phyloP scores from a whole-genome alignment of 2,113 vertebrate species.

The Ranitomeya imitator region DNA sequence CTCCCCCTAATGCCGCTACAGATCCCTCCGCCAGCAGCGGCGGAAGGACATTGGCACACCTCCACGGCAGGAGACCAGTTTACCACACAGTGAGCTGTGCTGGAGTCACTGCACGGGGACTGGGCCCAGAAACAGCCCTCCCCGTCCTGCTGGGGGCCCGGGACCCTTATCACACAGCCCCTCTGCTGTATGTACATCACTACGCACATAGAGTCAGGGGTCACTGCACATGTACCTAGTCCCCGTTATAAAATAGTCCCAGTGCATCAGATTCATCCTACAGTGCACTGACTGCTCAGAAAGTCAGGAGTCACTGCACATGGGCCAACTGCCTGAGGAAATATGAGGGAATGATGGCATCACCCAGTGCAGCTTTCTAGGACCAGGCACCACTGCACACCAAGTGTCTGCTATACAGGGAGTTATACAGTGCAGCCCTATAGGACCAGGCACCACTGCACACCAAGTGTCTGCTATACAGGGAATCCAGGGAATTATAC shows the following conservation, averaged over 20 bases:
- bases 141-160: too few species aligned
- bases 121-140: too few species aligned
- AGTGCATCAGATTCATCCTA: neutral
- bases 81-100: neutral
- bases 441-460: too few species aligned
- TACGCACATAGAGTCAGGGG: too few species aligned
- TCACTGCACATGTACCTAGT: neutral
- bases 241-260: neutral
- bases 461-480: too few species aligned
- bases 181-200: neutral
- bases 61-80: neutral
- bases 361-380: too few species aligned
- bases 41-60: constrained; percentile 55
- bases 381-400: too few species aligned
- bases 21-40: constrained; percentile 57
- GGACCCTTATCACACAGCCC: neutral
- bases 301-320: neutral
- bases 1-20: constrained; percentile 62
- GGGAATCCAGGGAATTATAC: neutral
- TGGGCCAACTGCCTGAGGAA: too few species aligned
- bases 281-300: neutral
- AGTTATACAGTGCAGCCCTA: too few species aligned
- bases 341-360: too few species aligned
- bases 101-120: neutral
- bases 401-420: too few species aligned